A percentile compares a stretch with the other conserved stretches of the same genome.
These are phyloP conservation scores for Accipiter virgatus DNA, from an alignment of 2,113 vertebrate genomes.

Conservation along the genomic window DNA sequence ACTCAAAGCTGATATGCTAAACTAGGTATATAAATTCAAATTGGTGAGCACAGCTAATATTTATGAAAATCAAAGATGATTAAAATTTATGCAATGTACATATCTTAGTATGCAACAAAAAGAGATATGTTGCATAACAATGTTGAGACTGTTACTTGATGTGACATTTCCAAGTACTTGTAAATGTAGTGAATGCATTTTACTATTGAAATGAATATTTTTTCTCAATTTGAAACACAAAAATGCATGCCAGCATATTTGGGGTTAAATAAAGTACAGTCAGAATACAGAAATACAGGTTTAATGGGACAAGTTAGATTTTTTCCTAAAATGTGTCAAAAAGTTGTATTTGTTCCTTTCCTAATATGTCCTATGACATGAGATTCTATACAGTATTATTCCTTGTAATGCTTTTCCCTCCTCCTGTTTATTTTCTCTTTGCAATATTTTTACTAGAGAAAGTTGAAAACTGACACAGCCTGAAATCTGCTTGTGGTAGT, in stretches of 20 bases:
- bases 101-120: neutral
- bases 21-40: neutral
- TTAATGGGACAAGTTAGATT: neutral
- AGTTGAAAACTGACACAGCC: neutral
- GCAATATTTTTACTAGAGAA: neutral
- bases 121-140: neutral
- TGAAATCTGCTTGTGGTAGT: neutral
- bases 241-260: neutral
- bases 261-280: neutral
- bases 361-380: neutral
- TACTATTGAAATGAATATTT: neutral
- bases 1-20: neutral
- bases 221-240: neutral
- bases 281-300: neutral
- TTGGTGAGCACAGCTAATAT: neutral
- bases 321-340: neutral
- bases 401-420: neutral
- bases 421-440: neutral
- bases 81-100: neutral
- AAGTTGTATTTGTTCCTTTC: neutral
- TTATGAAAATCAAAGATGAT: neutral
- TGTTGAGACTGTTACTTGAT: neutral
- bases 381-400: neutral
- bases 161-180: neutral
- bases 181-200: neutral